phyloP scores from a whole-genome alignment of 2,113 vertebrate species.

The Gadus chalcogrammus region DNA sequence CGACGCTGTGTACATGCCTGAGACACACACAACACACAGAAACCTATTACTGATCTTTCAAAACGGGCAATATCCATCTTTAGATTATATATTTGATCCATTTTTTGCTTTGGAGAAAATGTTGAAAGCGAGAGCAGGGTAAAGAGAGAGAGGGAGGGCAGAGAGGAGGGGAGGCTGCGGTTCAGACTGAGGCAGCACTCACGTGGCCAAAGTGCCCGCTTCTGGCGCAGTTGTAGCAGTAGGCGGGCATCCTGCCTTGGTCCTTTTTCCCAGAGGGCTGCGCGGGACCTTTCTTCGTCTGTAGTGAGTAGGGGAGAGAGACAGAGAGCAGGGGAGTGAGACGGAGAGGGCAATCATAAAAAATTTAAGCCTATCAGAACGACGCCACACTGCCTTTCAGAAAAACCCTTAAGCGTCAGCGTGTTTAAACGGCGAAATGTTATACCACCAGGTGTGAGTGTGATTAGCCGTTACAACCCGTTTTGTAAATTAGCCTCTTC shows the following conservation, averaged over 20 bases:
- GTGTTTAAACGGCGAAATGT: too few relatives aligned
- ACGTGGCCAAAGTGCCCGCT: conserved; percentile 74
- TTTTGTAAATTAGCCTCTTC: too few relatives aligned
- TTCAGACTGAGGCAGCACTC: conserved; percentile 32
- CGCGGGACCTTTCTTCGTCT: conserved; percentile 57
- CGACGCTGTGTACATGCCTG: conserved; percentile 61
- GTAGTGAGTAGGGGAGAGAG: not conserved
- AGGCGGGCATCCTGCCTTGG: conserved; percentile 36
- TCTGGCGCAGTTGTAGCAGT: conserved; percentile 75
- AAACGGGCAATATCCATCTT: too few relatives aligned
- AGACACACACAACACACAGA: conserved; percentile 9
- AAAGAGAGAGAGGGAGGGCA: not conserved
- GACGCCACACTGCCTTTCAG: too few relatives aligned
- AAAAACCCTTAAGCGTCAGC: too few relatives aligned
- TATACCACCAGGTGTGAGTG: too few relatives aligned
- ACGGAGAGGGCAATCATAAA: too few relatives aligned
- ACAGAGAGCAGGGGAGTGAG: not conserved
- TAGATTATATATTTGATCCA: too few relatives aligned
- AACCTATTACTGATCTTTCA: not conserved
- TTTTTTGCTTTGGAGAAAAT: too few relatives aligned
- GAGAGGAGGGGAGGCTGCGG: not conserved
- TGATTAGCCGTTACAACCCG: too few relatives aligned
- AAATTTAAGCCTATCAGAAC: too few relatives aligned
- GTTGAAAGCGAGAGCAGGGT: not conserved
- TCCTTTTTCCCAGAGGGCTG: conserved; percentile 2